Evolutionary conservation across 2,888 invertebrate species (phyloP), one percentile per base, ranked within the genome.

Genomic region (Mermis nigrescens): DNA sequence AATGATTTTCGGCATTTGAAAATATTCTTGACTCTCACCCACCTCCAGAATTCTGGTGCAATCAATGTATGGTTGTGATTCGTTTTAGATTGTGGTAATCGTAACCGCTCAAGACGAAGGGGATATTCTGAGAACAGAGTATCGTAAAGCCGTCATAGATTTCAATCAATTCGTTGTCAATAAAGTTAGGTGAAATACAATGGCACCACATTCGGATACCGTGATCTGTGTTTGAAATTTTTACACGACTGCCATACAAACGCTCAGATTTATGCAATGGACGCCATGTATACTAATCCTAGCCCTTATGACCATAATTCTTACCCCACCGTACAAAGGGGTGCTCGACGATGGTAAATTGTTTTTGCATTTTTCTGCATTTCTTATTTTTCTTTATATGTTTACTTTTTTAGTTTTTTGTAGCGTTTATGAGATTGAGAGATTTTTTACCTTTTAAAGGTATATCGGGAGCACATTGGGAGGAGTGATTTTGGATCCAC

Each of bases 61-160:
- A n/a, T n/a, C n/a, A n/a, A n/a, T n/a, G n/a, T n/a, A n/a, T n/a
- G n/a, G n/a, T n/a, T 46, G n/a, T 24, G 7, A 7, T 48, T 22
- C 51, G 24, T 22, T 12, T 7, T 15, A 4, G 51, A 48, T 7
- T 48, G 51, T 24, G 24, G 7, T 90, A 60, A 89, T 90, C 64
- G 80, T 89, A 22, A 81, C 84, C 58, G 78, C 90, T 2, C 84
- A 84, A 74, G 85, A 88, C 75, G 68, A 64, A 31, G 85, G 83
- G 65, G 86, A 87, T 70, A 82, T 91, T 76, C 77, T 91, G 55
- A 38, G 38, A 19, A 7, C 19, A 38, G 38, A 38, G 12, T 38
- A 38, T 19, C 7, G 12, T 12, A 19, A 38, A 12, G 38, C 38
- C 12, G 38, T 38, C 12, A 38, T 12, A 38, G n/a, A 24, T 7